phyloP scores from a whole-genome alignment of 1,140 invertebrate species.

The Drosophila sechellia region DNA sequence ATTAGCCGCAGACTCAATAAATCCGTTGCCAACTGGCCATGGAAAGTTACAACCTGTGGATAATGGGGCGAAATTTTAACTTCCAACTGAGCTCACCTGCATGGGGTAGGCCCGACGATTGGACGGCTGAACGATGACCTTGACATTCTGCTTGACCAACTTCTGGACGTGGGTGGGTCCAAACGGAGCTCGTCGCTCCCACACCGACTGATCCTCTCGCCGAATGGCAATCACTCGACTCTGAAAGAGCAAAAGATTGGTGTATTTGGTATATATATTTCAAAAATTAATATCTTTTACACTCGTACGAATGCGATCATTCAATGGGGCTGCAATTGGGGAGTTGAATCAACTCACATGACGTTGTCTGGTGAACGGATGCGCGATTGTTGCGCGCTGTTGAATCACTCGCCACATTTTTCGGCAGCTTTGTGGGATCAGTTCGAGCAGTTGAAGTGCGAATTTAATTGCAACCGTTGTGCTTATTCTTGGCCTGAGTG shows the following conservation, averaged over 20 bases:
- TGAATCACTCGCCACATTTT: conserved; percentile 59
- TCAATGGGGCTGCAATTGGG: conserved; percentile 3
- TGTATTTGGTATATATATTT: not conserved
- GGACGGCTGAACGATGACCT: conserved; percentile 98
- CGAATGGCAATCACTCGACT: conserved; percentile 92
- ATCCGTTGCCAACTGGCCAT: conserved; percentile 31
- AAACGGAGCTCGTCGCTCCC: conserved; percentile 98
- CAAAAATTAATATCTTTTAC: not conserved
- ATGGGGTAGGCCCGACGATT: conserved; percentile 98
- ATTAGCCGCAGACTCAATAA: conserved; percentile 31
- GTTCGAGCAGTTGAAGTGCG: conserved; percentile 23
- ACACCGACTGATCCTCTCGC: conserved; percentile 98
- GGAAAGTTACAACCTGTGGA: conserved; percentile 24
- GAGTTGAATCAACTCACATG: conserved; percentile 64
- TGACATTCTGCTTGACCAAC: conserved; percentile 93
- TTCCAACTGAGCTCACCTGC: conserved; percentile 87
- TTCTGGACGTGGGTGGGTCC: conserved; percentile 95
- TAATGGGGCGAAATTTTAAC: too few relatives aligned
- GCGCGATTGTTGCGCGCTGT: conserved; percentile 60
- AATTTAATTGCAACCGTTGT: not conserved
- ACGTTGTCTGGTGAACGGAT: conserved; percentile 60
- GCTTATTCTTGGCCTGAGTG: conserved; percentile 8
- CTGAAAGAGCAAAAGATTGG: conserved; percentile 53
- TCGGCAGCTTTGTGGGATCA: conserved; percentile 18
- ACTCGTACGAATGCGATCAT: too few relatives aligned